Evolutionary conservation across 2,113 vertebrate species (phyloP), one percentile per base, ranked within the genome.

Genomic region (Speoplatyrhinus poulsoni): DNA sequence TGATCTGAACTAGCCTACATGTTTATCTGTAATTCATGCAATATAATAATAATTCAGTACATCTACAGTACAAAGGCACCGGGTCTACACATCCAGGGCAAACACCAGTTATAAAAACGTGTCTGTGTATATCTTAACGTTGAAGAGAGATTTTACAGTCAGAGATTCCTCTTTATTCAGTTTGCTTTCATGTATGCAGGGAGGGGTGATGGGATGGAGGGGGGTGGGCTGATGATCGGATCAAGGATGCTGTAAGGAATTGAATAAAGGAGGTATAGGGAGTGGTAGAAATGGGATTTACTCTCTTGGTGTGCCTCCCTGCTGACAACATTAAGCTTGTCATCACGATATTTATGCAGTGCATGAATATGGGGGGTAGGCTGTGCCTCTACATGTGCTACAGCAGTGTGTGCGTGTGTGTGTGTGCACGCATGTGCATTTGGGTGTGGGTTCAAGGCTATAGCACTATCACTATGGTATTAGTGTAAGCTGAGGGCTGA

Each of bases 281-380:
- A 65, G 75, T 73, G 82, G 53, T 73, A 70, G 77, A 80, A 84
- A 75, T 75, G 67, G 80, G 85, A 86, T 82, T 87, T 78, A 56
- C 67, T 67, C 69, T 57, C 63, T 83, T 81, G 70, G 72, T 85
- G 87, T 78, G 47, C 65, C 57, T 69, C 41, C 15, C 60, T 75
- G 54, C 62, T 65, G 67, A 55, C 54, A 55, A 66, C 75, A 47
- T 67, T 82, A 83, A 89, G 76, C 77, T 73, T 78, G 67, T 62
- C 73, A 63, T 52, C 74, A 49, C 72, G 69, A 79, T 41, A 59
- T 2, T 59, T 53, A 12, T 62, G 53, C 17, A 19, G 59, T 73
- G 10, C 1, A 0, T 9, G 16, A 12, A 58, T 50, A 19, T 26
- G 65, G 9, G 65, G 55, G 64, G 16, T 50, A 17, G 64, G 17